Base-by-base conservation (phyloP, 2,113 vertebrate species). In the Erinaceus europaeus region DNA sequence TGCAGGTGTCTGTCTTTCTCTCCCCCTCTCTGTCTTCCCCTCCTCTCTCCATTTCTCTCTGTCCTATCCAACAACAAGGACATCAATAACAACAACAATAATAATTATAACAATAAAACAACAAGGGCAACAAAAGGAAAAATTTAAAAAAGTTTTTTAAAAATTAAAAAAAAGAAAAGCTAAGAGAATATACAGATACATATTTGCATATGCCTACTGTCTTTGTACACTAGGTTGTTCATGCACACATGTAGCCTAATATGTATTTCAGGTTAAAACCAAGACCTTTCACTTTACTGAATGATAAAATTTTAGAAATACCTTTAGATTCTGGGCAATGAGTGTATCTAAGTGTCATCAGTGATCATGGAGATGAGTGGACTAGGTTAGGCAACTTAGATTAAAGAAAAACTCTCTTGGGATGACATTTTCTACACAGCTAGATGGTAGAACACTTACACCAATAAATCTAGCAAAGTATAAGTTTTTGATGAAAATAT, bases 231-330 rank as follows among this genome's bases (percentile, higher is more conserved):
- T n/a, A n/a, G n/a, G n/a, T n/a, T n/a, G n/a, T n/a, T n/a, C n/a
- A n/a, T n/a, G n/a, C n/a, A n/a, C n/a, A n/a, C n/a, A n/a, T n/a
- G n/a, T n/a, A n/a, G n/a, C n/a, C 3, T 46, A 78, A 17, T 48
- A 61, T 4, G 76, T 7, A 64, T 53, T 86, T 52, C 11, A 82
- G 44, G 7, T 84, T 89, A n/a, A 89, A 76, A 79, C 52, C 17
- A 84, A 80, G 36, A 89, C 18, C 78, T 21, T 29, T n/a, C n/a
- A n/a, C n/a, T 73, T 42, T 82, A 64, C 32, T 65, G 23, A 72
- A 40, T 50, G 44, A 90, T 10, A 57, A 67, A 46, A 36, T 73
- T 83, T 80, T 85, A 76, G 38, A 83, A 68, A 52, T 64, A 85
- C 32, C 59, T 62, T 27, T 74, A 82, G 36, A 86, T 67, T 65